Conservation (phyloP, 2,797 vertebrate genomes). For the Enteromius paludinosus region DNA sequence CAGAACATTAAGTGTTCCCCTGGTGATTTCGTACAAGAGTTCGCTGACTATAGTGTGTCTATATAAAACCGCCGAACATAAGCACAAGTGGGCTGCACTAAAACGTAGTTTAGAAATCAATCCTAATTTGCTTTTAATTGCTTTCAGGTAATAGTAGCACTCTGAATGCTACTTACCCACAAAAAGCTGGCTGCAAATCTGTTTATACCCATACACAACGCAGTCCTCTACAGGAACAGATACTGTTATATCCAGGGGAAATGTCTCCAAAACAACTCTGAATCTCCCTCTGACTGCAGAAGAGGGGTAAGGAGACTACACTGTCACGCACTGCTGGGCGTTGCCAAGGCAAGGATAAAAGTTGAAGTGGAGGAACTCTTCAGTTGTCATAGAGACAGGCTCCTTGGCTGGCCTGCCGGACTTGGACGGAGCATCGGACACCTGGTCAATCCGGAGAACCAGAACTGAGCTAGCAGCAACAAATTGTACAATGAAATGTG, state of each 20-base stretch:
- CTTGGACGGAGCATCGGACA: constrained; percentile 57
- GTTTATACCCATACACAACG: constrained; percentile 40
- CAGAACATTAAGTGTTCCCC: constrained; percentile 33
- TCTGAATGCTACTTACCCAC: constrained; percentile 8
- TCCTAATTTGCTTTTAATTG: constrained; percentile 19
- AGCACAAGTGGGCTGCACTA: constrained; percentile 6
- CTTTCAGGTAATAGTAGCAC: constrained; percentile 14
- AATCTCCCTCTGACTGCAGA: constrained; percentile 46
- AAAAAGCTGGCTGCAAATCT: constrained; percentile 5
- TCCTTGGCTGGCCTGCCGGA: constrained; percentile 43
- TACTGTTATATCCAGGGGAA: constrained; percentile 31
- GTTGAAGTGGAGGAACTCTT: constrained; percentile 63
- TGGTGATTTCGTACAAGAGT: neutral
- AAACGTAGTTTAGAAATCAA: constrained; percentile 13
- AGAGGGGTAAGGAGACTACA: constrained; percentile 49
- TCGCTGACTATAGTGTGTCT: constrained; percentile 14
- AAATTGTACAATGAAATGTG: constrained; percentile 55
- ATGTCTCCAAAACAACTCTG: constrained; percentile 48
- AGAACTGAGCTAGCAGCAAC: constrained; percentile 50
- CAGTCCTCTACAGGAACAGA: constrained; percentile 16
- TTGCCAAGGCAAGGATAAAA: constrained; percentile 63
- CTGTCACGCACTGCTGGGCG: constrained; percentile 62
- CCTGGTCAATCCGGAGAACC: constrained; percentile 46
- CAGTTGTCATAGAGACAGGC: constrained; percentile 63
- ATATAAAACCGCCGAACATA: constrained; percentile 13